Evolutionary conservation across 2,113 vertebrate species (phyloP), one percentile per base, ranked within the genome.

Genomic region (Neolamprologus tretocephalus): DNA sequence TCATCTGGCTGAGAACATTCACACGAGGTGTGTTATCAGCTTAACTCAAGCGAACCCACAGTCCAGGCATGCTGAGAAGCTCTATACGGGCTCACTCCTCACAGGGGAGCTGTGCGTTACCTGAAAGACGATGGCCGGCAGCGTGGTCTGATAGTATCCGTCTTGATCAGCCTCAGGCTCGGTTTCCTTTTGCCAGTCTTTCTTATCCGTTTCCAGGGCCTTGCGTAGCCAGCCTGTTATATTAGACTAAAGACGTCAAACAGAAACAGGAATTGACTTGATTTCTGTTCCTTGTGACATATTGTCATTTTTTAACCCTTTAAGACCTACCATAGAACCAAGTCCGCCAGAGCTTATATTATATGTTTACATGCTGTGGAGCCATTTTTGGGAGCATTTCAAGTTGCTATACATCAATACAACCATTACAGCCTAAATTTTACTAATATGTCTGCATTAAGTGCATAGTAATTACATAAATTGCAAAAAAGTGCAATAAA

Each of bases 81-180:
- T 73, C 40, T 73, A 6, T 3, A 14, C 2, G 7, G n/a, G 14
- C 68, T 2, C 42, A 28, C 9, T 28, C 40, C 68, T 75, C 40
- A 78, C 17, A 7, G 63, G 16, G 7, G 1, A 47, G 63, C 19
- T 45, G 11, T 5, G 37, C 3, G 8, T 42, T 75, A 96, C 95
- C 93, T 96, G 95, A 26, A 96, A 96, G 84, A 95, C 95, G 3
- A 96, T 96, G 51, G 95, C 95, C 0, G 95, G 95, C 53, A 96
- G 91, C 1, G 98, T 99, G n/a, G 99, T 99, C 96, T 99, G 99
- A 93, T 98, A 99, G 95, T 98, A 99, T 6, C 99, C 98, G 5
- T 99, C 98, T 66, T 99, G 99, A 93, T 99, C 98, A 0, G 98
- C 98, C 94, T 99, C 99, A 5, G 99, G 99, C 87, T 99, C 98